A percentile compares a stretch with the other conserved stretches of the same genome.
These are phyloP conservation scores for Orthonevra nobilis DNA, from an alignment of 2,888 invertebrate genomes.

Conservation along the genomic window DNA sequence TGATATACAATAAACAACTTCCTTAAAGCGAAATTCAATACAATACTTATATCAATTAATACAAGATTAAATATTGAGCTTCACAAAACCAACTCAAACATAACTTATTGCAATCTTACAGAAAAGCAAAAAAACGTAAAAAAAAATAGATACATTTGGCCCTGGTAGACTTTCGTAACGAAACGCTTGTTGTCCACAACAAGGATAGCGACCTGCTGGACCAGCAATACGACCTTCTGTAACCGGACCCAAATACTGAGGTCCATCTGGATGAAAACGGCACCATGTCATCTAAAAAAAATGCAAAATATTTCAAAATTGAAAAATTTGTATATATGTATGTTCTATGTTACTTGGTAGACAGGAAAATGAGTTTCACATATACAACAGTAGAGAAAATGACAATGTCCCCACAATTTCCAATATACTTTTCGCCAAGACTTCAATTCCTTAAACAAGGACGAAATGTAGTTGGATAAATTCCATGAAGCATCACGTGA, in stretches of 20 bases:
- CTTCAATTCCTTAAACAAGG: constrained; percentile 88
- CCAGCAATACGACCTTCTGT: constrained; percentile 82
- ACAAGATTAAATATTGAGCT: too few relatives aligned
- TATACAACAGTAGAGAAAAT: constrained; percentile 89
- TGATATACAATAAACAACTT: too few relatives aligned
- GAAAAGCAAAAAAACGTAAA: too few relatives aligned
- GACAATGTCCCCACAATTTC: constrained; percentile 95
- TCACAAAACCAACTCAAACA: too few relatives aligned
- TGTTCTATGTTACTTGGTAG: constrained; percentile 81
- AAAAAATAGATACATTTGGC: constrained; percentile 77
- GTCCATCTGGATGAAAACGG: constrained; percentile 88
- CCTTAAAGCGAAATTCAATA: too few relatives aligned
- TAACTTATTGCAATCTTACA: too few relatives aligned
- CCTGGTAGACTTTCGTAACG: constrained; percentile 79
- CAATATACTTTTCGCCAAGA: constrained; percentile 96
- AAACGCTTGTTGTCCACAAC: constrained; percentile 93
- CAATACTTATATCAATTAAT: too few relatives aligned
- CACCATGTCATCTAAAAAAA: constrained; percentile 87
- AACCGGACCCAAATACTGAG: constrained; percentile 87
- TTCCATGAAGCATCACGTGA: constrained; percentile 89
- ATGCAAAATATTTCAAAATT: too few relatives aligned
- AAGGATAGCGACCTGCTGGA: constrained; percentile 90
- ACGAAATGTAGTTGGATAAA: constrained; percentile 88
- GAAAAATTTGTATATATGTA: not conserved
- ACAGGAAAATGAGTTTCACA: constrained; percentile 90